Base-by-base conservation (phyloP, 2,888 invertebrate species). In the Eubasilissa splendida region DNA sequence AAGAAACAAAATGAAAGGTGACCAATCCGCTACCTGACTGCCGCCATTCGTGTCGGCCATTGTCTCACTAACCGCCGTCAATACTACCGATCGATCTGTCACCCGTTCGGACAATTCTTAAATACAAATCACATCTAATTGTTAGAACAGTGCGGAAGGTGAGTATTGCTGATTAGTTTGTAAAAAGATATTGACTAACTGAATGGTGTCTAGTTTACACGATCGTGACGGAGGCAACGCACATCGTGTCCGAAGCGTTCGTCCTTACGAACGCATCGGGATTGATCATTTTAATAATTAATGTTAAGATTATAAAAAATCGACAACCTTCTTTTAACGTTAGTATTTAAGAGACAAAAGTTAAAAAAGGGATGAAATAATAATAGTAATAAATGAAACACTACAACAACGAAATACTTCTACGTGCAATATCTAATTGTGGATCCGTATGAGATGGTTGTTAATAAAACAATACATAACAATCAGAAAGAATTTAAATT, bases 1-100 rank as follows among this genome's bases (percentile, higher is more conserved):
- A 73, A 79, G 33, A 76, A 76, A 79, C 33, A 80, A 80, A 73
- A 71, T 52, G 52, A 80, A 80, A 80, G 77, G 80, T 80, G 80
- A 80, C 80, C 80, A 80, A 80, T 80, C 80, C 76, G 76, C 79
- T 63, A 79, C 79, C 79, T 79, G 79, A 79, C 79, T 79, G 73
- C 79, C 79, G 79, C 79, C 71, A 54, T 42, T 50, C 73, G 71
- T 59, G 79, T 79, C 79, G 73, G 71, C 79, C 79, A 73, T 73
- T 71, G 11, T 54, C 50, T 66, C 50, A 68, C 58, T 73, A 73
- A 33, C 71, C 54, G 71, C 71, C 71, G 33, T 73, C 58, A n/a
- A 56, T 12, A 73, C 7, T 65, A 65, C 33, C 14, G 65, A 65
- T 65, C 65, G 42, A 33, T 73, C 58, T 73, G 10, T 53, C 70